Evolutionary conservation across 1,140 invertebrate genomes (phyloP).

Genomic region (Drosophila insularis): DNA sequence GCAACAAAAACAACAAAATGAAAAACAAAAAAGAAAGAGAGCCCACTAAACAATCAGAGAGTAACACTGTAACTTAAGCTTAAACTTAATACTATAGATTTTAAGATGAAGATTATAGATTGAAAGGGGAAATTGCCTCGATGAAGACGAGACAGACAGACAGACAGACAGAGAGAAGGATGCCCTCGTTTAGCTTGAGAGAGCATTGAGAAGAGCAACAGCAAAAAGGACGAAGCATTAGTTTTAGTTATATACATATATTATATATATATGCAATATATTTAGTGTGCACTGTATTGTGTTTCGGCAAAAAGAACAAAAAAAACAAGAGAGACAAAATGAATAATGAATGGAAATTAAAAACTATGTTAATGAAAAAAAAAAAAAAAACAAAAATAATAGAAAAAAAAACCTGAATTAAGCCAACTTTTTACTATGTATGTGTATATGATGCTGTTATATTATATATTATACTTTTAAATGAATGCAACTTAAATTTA

Average conservation of each 20-base stretch:
- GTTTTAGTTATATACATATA: background rate
- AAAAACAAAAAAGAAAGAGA: conserved; percentile 35
- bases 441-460: conserved; percentile 77
- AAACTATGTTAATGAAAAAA: conserved; percentile 40
- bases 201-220: conserved; percentile 12
- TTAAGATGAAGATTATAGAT: conserved; percentile 47
- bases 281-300: conserved; percentile 69
- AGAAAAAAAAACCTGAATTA: conserved; percentile 58
- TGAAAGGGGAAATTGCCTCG: conserved; percentile 53
- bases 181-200: conserved; percentile 4
- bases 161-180: conserved; percentile 14
- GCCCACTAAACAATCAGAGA: conserved; percentile 73
- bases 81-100: conserved; percentile 71
- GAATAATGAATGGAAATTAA: conserved; percentile 17
- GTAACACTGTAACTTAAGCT: conserved; percentile 76
- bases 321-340: conserved; percentile 57
- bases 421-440: conserved; percentile 74
- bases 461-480: conserved; percentile 63
- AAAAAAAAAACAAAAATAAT: conserved; percentile 30
- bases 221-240: conserved; percentile 22
- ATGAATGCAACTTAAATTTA: conserved; percentile 61
- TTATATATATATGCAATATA: background rate
- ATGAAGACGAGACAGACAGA: background rate
- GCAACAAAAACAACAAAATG: conserved; percentile 38
- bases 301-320: conserved; percentile 72